Evolutionary conservation across 2,797 vertebrate species (phyloP).

Genomic region (Epinephelus awoara): DNA sequence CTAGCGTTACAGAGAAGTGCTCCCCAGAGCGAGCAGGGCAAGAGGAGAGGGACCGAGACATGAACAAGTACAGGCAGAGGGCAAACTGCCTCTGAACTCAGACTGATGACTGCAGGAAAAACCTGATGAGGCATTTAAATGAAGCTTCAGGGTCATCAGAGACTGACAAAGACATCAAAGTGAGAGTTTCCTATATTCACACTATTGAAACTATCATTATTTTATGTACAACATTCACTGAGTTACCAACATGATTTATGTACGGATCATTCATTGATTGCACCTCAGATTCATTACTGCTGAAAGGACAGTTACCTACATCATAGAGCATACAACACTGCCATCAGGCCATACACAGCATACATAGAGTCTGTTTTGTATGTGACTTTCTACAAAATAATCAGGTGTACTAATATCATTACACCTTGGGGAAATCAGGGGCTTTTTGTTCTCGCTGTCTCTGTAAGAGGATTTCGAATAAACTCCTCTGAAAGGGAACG

Average conservation of each 20-base stretch:
- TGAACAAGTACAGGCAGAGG: constrained; percentile 82
- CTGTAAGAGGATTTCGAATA: constrained; percentile 64
- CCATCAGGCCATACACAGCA: neutral
- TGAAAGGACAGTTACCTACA: constrained; percentile 17
- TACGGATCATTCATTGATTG: neutral
- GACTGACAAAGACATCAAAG: constrained; percentile 31
- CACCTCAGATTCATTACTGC: constrained; percentile 3
- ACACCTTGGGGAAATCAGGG: constrained; percentile 74
- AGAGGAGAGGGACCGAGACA: constrained; percentile 85
- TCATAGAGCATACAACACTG: constrained; percentile 11
- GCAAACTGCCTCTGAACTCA: constrained; percentile 66
- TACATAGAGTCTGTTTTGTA: constrained; percentile 27
- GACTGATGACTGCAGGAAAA: constrained; percentile 63
- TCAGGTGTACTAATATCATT: constrained; percentile 65
- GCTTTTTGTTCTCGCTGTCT: constrained; percentile 66
- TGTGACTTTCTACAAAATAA: constrained; percentile 47
- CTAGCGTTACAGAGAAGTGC: constrained; percentile 88
- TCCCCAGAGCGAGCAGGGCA: constrained; percentile 78
- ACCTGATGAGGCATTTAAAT: constrained; percentile 40
- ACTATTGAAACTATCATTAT: neutral
- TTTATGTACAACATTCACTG: neutral
- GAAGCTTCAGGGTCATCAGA: constrained; percentile 27
- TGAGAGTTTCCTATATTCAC: neutral
- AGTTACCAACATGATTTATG: neutral
- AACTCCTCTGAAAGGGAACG: constrained; percentile 68